Base-by-base conservation (phyloP, 2,113 vertebrate genomes). In the Heliornis fulica region DNA sequence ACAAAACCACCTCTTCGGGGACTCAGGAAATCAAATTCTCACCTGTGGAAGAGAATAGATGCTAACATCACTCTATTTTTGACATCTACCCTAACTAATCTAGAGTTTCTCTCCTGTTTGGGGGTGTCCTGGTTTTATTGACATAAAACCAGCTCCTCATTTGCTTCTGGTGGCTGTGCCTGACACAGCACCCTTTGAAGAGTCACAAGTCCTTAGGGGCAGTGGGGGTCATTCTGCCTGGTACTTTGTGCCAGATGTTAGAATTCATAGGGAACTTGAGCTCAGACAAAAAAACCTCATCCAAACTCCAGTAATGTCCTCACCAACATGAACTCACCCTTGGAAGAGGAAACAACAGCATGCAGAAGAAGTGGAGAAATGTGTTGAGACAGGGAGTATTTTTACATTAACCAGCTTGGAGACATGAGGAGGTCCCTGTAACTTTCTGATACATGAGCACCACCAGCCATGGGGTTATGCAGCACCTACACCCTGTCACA, bases 181-280 rank as follows among this genome's bases (percentile, higher is more conserved):
- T 5, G 40, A 25, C 68, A 15, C 25, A 71, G 23, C 5, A 71
- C 18, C 4, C 14, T 57, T 8, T 34, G 20, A 13, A 21, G 34
- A 19, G 29, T 46, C 43, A 56, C 20, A 88, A 21, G 21, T 6
- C 45, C 29, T 19, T 32, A 31, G 46, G 21, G n/a, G n/a, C n/a
- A n/a, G n/a, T n/a, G 11, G 17, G 19, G 48, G 16, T 57, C 20
- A 36, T 20, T 60, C 57, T 1, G 11, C 9, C 36, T 3, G 6
- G 2, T 46, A 15, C 9, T 74, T 77, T 54, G 11, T n/a, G n/a
- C 3, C 0, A 0, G 2, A 9, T 8, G 4, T 7, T 40, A 54
- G 51, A 89, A 41, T 11, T n/a, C 25, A 15, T 10, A 11, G 22
- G 10, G 7, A 91, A 5, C 15, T 43, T 71, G 28, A 65, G 2